These are phyloP conservation scores for Anas capensis DNA, from an alignment of 2,797 vertebrate genomes.

Conservation along the genomic window DNA sequence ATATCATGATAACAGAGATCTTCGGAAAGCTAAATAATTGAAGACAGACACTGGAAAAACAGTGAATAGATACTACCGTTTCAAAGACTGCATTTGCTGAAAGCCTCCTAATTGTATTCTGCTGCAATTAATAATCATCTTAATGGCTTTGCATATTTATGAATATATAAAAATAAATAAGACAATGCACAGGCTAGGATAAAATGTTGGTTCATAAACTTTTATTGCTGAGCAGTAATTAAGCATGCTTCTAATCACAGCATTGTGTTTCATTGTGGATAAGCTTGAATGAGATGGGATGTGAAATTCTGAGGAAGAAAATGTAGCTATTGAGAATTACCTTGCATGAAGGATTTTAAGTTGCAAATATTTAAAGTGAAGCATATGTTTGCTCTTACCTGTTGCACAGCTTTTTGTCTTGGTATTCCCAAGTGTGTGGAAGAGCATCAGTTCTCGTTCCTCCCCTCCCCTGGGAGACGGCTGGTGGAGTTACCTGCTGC, in stretches of 20 bases:
- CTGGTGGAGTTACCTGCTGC: background rate
- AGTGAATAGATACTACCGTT: slow-evolving; percentile 11
- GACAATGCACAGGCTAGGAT: background rate
- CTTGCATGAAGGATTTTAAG: background rate
- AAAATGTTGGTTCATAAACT: slow-evolving; percentile 48
- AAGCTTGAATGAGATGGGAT: background rate
- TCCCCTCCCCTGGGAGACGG: fast-evolving
- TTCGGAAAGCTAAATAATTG: slow-evolving; percentile 47
- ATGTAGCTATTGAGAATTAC: background rate
- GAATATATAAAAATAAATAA: slow-evolving; percentile 67
- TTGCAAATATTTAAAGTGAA: background rate
- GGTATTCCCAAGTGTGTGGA: too few relatives aligned
- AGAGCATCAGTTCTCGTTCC: background rate
- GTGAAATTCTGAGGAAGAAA: background rate
- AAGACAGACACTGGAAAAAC: slow-evolving; percentile 6
- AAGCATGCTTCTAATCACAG: slow-evolving; percentile 48
- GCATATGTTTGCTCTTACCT: background rate
- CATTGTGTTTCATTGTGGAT: slow-evolving; percentile 43
- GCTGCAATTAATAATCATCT: slow-evolving; percentile 66
- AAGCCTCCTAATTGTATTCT: slow-evolving; percentile 59
- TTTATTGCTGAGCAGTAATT: slow-evolving; percentile 52
- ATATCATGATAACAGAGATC: slow-evolving; percentile 48
- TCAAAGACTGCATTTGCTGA: slow-evolving; percentile 29
- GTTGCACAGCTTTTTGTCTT: background rate
- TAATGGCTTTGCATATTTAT: slow-evolving; percentile 69